phyloP scores from a whole-genome alignment of 2,888 invertebrate genomes.

The Melanostoma scalare region DNA sequence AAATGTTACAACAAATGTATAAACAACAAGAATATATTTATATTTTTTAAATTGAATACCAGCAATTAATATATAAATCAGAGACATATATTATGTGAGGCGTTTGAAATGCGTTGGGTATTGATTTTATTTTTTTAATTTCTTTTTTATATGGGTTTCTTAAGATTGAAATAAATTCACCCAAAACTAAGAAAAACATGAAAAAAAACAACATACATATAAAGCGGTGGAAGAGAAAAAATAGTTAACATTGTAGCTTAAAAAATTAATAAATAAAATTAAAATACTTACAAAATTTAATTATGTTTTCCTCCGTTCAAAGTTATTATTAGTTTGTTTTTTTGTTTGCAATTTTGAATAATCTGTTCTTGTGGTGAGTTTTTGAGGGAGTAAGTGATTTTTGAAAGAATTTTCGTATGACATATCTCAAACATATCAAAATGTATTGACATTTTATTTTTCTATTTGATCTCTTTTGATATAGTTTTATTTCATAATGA shows the following conservation, averaged over 20 bases:
- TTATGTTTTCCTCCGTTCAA: slow-evolving; percentile 48
- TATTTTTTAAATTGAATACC: slow-evolving; percentile 12
- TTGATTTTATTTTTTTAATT: not conserved
- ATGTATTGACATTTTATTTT: slow-evolving; percentile 45
- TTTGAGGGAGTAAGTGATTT: not conserved
- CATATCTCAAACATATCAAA: slow-evolving; percentile 71
- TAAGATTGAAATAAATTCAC: slow-evolving; percentile 46
- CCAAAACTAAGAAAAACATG: slow-evolving; percentile 21
- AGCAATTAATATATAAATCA: not conserved
- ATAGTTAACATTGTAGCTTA: slow-evolving; percentile 74
- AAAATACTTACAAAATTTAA: slow-evolving; percentile 42
- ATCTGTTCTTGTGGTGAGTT: slow-evolving; percentile 49
- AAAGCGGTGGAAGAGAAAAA: slow-evolving; percentile 69
- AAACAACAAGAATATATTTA: slow-evolving; percentile 40
- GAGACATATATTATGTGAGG: not conserved
- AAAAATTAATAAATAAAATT: slow-evolving; percentile 47
- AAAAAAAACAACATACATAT: slow-evolving; percentile 29
- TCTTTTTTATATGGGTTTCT: slow-evolving; percentile 1
- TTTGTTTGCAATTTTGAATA: slow-evolving; percentile 1
- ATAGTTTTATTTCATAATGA: slow-evolving; percentile 6
- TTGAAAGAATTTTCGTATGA: slow-evolving; percentile 40
- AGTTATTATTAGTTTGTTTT: not conserved
- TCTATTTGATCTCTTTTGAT: slow-evolving; percentile 19
- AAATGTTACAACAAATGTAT: slow-evolving; percentile 38
- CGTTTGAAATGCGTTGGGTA: not conserved